These are phyloP conservation scores for Chanos chanos DNA, from an alignment of 2,797 vertebrate genomes.

Conservation along the genomic window DNA sequence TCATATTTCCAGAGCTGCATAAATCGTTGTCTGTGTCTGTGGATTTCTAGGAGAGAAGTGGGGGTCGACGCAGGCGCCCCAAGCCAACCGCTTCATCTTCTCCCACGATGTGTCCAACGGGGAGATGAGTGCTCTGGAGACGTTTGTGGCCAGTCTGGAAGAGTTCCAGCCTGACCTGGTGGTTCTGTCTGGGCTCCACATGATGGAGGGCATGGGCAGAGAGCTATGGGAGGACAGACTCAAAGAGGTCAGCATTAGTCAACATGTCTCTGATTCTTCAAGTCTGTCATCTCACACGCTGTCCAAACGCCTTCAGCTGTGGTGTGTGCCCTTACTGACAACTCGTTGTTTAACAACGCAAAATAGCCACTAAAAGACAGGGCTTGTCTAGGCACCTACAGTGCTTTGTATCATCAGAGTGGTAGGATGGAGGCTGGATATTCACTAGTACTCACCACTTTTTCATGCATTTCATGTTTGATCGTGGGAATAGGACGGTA, in stretches of 20 bases:
- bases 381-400: too few relatives aligned
- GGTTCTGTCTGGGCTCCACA: constrained; percentile 94
- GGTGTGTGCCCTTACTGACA: not conserved
- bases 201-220: constrained; percentile 95
- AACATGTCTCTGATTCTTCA: not conserved
- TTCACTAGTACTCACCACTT: too few relatives aligned
- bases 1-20: not conserved
- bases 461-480: not conserved
- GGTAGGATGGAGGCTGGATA: too few relatives aligned
- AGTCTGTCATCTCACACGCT: not conserved
- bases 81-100: constrained; percentile 97
- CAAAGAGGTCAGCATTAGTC: constrained; percentile 72
- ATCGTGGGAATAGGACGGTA: too few relatives aligned
- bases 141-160: constrained; percentile 89
- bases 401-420: too few relatives aligned
- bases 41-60: constrained; percentile 81
- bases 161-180: constrained; percentile 92
- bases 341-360: too few relatives aligned
- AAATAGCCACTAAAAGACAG: too few relatives aligned
- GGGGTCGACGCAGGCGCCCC: constrained; percentile 81
- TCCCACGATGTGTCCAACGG: constrained; percentile 95
- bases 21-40: not conserved
- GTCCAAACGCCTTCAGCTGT: not conserved
- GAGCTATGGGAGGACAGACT: constrained; percentile 81
- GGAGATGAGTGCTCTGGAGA: constrained; percentile 87